Evolutionary conservation across 2,888 invertebrate genomes (phyloP).

Genomic region (Endotricha flammealis): DNA sequence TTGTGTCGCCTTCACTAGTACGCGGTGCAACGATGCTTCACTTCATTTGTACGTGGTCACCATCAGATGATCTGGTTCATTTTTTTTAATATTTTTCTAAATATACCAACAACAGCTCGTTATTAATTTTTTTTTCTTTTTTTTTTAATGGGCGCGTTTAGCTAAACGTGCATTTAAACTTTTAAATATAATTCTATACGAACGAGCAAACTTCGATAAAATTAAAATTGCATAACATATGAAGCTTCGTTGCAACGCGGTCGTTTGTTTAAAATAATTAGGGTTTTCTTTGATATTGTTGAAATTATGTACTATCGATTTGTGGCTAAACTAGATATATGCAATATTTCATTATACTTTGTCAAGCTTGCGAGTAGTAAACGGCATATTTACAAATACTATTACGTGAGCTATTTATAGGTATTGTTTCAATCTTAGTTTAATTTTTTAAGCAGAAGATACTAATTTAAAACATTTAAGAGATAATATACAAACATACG

Average conservation of each 20-base stretch:
- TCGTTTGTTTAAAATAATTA: slow-evolving; percentile 48
- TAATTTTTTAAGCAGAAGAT: slow-evolving; percentile 54
- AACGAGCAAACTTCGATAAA: slow-evolving; percentile 78
- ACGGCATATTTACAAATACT: slow-evolving; percentile 58
- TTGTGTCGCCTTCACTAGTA: slow-evolving; percentile 50
- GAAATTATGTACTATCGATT: slow-evolving; percentile 72
- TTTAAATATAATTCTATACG: slow-evolving; percentile 76
- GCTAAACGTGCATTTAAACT: slow-evolving; percentile 64
- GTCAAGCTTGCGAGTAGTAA: slow-evolving; percentile 55
- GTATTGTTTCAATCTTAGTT: slow-evolving; percentile 41
- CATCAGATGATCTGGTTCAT: slow-evolving; percentile 83
- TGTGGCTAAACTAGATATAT: slow-evolving; percentile 68
- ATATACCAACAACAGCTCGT: slow-evolving; percentile 78
- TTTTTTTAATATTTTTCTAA: slow-evolving; percentile 73
- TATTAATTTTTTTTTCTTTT: slow-evolving; percentile 47
- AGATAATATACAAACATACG: slow-evolving; percentile 68
- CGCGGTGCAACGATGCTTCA: slow-evolving; percentile 56
- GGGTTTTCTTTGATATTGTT: slow-evolving; percentile 71
- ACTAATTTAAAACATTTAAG: slow-evolving; percentile 51
- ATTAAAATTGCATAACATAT: slow-evolving; percentile 77
- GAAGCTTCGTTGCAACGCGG: slow-evolving; percentile 55
- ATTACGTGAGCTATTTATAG: slow-evolving; percentile 48
- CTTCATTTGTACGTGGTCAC: slow-evolving; percentile 82
- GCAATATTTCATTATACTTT: slow-evolving; percentile 54
- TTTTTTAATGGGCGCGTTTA: slow-evolving; percentile 52